These are phyloP conservation scores for Myiagra hebetior DNA, from an alignment of 2,113 vertebrate species.

Conservation along the genomic window DNA sequence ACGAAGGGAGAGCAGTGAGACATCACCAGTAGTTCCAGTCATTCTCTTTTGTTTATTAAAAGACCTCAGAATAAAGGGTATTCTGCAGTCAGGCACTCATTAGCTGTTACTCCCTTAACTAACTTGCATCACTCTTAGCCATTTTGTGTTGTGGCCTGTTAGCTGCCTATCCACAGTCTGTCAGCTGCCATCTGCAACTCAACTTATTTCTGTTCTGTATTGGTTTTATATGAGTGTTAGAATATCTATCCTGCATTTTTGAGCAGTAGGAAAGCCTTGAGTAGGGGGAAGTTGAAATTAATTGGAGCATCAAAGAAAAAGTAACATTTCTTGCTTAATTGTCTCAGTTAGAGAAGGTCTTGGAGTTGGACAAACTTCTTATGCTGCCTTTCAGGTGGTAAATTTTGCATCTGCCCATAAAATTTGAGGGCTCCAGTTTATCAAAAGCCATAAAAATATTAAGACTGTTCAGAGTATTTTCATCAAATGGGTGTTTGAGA, in stretches of 20 bases:
- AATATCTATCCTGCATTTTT: not conserved
- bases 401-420: not conserved
- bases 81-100: not conserved
- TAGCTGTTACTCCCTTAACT: not conserved
- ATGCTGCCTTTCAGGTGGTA: not conserved
- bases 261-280: not conserved
- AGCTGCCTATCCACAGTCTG: not conserved
- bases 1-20: not conserved
- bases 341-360: not conserved
- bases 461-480: not conserved
- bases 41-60: not conserved
- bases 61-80: not conserved
- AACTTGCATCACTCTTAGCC: not conserved
- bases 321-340: not conserved
- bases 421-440: not conserved
- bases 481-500: not conserved
- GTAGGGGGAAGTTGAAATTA: not conserved
- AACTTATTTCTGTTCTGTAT: not conserved
- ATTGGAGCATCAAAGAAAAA: not conserved
- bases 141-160: not conserved
- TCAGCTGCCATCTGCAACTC: not conserved
- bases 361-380: not conserved
- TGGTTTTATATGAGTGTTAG: not conserved
- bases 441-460: constrained; percentile 30
- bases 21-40: not conserved